A percentile compares a stretch with the other conserved stretches of the same genome.
phyloP scores from a whole-genome alignment of 2,797 vertebrate genomes.

The Otus scops region DNA sequence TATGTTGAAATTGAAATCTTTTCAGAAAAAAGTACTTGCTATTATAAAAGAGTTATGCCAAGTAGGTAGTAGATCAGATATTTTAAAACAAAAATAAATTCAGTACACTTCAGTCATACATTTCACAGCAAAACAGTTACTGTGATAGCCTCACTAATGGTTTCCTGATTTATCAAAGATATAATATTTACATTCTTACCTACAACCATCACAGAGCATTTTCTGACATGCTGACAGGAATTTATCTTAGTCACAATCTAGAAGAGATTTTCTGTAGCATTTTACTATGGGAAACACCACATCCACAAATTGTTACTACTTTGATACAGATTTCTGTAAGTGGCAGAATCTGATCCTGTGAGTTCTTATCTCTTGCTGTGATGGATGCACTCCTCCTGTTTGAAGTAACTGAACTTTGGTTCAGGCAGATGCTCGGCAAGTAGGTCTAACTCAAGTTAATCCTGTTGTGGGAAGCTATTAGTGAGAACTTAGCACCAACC shows the following conservation, averaged over 20 bases:
- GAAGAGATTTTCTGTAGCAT: not conserved
- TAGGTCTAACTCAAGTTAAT: not conserved
- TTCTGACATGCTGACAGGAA: not conserved
- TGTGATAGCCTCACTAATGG: not conserved
- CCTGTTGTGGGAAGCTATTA: not conserved
- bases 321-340: not conserved
- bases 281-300: not conserved
- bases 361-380: not conserved
- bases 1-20: not conserved
- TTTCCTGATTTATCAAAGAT: not conserved
- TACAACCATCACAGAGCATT: not conserved
- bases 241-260: not conserved
- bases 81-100: not conserved
- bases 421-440: not conserved
- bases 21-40: not conserved
- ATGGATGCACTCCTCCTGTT: not conserved
- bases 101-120: not conserved
- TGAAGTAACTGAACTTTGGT: not conserved
- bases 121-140: not conserved
- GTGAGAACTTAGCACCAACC: not conserved
- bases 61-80: not conserved
- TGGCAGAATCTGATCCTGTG: not conserved
- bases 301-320: not conserved
- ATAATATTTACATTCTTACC: not conserved
- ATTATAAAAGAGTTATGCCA: not conserved